Evolutionary conservation across 2,888 invertebrate species (phyloP).

Genomic region (Thera obeliscata): DNA sequence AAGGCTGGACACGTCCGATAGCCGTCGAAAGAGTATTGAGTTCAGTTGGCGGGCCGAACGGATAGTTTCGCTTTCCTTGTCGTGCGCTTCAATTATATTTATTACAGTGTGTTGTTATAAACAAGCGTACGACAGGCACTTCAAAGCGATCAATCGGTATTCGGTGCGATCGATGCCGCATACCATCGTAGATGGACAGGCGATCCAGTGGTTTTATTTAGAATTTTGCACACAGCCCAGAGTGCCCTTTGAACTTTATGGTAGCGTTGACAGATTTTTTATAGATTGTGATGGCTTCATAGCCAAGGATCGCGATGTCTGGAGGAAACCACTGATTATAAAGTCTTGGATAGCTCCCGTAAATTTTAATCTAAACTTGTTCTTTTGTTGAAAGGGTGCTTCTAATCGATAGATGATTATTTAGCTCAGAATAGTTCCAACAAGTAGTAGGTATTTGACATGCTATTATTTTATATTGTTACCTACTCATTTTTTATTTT

Average conservation of each 20-base stretch:
- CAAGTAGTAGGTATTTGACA: too few relatives aligned
- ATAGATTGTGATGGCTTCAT: not conserved
- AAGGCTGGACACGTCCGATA: constrained; percentile 71
- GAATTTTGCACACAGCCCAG: constrained; percentile 45
- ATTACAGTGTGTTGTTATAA: constrained; percentile 79
- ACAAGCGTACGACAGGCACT: constrained; percentile 72
- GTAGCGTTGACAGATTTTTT: constrained; percentile 5
- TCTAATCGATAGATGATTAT: too few relatives aligned
- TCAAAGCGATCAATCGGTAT: constrained; percentile 81
- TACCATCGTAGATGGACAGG: constrained; percentile 45
- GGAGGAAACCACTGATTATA: too few relatives aligned
- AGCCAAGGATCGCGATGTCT: too few relatives aligned
- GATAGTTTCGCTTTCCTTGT: constrained; percentile 62
- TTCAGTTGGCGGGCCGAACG: constrained; percentile 71
- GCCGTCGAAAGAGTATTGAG: constrained; percentile 78
- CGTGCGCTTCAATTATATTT: constrained; percentile 82
- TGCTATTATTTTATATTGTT: too few relatives aligned
- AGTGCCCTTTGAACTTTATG: constrained; percentile 39
- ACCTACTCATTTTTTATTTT: too few relatives aligned
- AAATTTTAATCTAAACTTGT: too few relatives aligned
- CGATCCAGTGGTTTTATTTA: constrained; percentile 37
- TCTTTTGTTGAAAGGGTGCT: too few relatives aligned
- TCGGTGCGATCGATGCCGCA: constrained; percentile 54
- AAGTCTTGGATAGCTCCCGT: too few relatives aligned
- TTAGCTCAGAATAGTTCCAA: too few relatives aligned